These are phyloP conservation scores for Rugalucina vietnamica DNA, from an alignment of 2,888 invertebrate genomes.

Conservation along the genomic window DNA sequence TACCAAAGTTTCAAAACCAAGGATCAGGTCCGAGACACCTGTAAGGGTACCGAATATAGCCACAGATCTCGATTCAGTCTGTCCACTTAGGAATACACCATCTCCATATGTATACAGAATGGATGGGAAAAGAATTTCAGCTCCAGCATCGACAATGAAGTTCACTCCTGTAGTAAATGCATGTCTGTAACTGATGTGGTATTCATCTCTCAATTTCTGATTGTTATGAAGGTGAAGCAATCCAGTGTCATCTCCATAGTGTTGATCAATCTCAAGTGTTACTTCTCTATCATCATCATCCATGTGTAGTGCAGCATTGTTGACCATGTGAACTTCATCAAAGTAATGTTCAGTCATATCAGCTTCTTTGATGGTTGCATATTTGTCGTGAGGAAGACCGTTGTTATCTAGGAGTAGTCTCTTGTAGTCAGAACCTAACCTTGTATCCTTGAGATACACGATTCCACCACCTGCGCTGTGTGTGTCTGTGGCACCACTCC, in stretches of 20 bases:
- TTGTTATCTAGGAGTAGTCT: constrained; percentile 66
- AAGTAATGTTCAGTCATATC: constrained; percentile 57
- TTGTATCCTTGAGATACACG: constrained; percentile 70
- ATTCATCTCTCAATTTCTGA: constrained; percentile 66
- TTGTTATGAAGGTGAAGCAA: constrained; percentile 67
- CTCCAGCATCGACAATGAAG: constrained; percentile 65
- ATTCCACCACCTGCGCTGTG: constrained; percentile 71
- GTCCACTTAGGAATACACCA: constrained; percentile 58
- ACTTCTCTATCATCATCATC: constrained; percentile 43
- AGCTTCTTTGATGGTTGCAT: constrained; percentile 70
- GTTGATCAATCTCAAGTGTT: constrained; percentile 55
- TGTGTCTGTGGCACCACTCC: constrained; percentile 44
- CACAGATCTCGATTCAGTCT: constrained; percentile 65
- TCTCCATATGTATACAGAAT: constrained; percentile 72
- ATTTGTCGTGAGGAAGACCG: constrained; percentile 64
- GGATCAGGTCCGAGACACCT: constrained; percentile 67
- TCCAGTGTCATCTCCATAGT: constrained; percentile 72
- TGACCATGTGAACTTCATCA: constrained; percentile 73
- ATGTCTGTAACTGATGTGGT: constrained; percentile 62
- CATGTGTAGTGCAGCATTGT: constrained; percentile 69
- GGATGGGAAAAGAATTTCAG: constrained; percentile 68
- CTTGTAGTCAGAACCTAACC: constrained; percentile 59
- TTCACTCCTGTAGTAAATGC: constrained; percentile 72
- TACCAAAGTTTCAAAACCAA: constrained; percentile 66
- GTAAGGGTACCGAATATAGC: constrained; percentile 67